These are phyloP conservation scores for Musca vetustissima DNA, from an alignment of 1,140 invertebrate species.

Conservation along the genomic window DNA sequence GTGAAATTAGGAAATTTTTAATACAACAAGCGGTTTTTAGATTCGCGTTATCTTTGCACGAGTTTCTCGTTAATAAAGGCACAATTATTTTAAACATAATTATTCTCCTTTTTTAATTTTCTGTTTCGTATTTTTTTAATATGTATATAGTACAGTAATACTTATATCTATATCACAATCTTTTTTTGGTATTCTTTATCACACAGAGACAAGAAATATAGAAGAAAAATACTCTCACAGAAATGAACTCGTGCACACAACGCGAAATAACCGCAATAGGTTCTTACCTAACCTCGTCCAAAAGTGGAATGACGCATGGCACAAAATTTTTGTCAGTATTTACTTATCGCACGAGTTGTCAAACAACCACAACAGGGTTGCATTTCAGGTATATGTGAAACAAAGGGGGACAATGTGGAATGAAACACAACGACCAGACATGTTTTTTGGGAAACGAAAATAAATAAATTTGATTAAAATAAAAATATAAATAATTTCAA, in stretches of 20 bases:
- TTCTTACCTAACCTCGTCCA: slow-evolving; percentile 55
- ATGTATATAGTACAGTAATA: not conserved
- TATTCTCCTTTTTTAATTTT: not conserved
- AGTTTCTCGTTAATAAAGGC: slow-evolving; percentile 39
- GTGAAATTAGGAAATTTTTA: slow-evolving; percentile 51
- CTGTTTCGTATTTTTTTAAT: not conserved
- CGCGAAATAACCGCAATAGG: slow-evolving; percentile 27
- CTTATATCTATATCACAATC: slow-evolving; percentile 14
- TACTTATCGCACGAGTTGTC: not conserved
- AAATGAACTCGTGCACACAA: slow-evolving; percentile 31
- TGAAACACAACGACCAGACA: not conserved
- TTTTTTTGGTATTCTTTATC: slow-evolving; percentile 11
- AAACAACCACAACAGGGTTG: slow-evolving; percentile 1
- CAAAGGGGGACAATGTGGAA: not conserved
- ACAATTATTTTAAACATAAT: slow-evolving; percentile 44
- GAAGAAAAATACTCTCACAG: not conserved
- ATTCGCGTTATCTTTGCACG: slow-evolving; percentile 30
- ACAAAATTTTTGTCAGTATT: slow-evolving; percentile 13
- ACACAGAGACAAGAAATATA: not conserved
- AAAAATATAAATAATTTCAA: no score
- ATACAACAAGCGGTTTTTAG: slow-evolving; percentile 28
- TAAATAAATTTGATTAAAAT: no score
- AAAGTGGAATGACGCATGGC: slow-evolving; percentile 36
- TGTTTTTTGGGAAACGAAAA: not conserved
- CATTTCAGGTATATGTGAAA: slow-evolving; percentile 1